Evolutionary conservation across 2,113 vertebrate species (phyloP), one percentile per base, ranked within the genome.

Genomic region (Lamprotornis superbus): DNA sequence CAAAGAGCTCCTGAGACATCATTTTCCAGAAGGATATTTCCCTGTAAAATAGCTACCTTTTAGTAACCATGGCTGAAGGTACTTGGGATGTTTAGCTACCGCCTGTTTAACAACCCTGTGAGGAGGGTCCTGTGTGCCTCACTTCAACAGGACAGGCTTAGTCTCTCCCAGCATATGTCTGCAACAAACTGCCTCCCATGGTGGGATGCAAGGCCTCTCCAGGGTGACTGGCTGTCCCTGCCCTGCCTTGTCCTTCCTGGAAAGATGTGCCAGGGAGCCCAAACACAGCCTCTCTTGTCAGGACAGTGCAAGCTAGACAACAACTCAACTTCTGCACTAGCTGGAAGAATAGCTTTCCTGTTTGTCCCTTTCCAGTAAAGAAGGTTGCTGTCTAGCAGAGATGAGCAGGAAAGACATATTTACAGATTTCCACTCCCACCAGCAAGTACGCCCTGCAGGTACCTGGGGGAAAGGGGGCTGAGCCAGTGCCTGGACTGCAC

Each of bases 1-100:
- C 98, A 98, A 89, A 98, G 97, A 63, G 98, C 98, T 96, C 98
- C 98, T 31, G 98, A 98, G 20, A 88, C 53, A 35, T 96, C 50
- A 44, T 98, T 98, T 91, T 94, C 93, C n/a, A 88, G 95, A 93
- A 98, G 78, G 56, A 94, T 53, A 5, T 98, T 95, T 47, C 98
- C 98, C 98, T 98, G 81, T 55, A 73, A 83, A 76, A 90, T 49
- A 90, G 33, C 61, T 76, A 65, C 11, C 4, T 68, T 83, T 81
- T 63, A 87, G 39, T 78, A 74, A 85, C 22, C 5, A 3, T 42
- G 44, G 14, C 28, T 67, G 56, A 87, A 63, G 22, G 17, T 59
- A 59, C 18, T 53, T 50, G 40, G 47, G 22, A 56, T 76, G 31
- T 49, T 70, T 31, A 53, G 49, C 63, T 46, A 33, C 46, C 82